phyloP scores from a whole-genome alignment of 2,797 vertebrate genomes.

The Sitta carolinensis region DNA sequence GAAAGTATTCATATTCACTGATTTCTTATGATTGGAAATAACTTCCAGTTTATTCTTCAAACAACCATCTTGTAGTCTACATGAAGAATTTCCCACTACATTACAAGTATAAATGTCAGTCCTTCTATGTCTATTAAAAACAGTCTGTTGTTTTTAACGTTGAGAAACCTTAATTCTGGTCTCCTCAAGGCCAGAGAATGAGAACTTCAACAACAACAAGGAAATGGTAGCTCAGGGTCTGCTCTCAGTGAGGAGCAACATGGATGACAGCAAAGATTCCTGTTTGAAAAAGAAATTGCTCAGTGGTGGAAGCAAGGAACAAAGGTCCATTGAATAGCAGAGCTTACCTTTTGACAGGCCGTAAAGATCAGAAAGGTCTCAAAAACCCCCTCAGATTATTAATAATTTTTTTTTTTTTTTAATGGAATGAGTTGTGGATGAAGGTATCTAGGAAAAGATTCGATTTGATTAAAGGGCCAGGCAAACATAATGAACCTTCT shows the following conservation, averaged over 20 bases:
- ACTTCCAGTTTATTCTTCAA: neutral
- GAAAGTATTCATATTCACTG: neutral
- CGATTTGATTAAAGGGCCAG: neutral
- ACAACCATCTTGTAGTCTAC: neutral
- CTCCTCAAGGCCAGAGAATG: neutral
- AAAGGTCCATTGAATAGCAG: neutral
- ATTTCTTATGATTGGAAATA: neutral
- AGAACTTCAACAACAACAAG: neutral
- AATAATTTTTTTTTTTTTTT: neutral
- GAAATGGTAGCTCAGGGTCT: neutral
- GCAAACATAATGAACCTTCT: neutral
- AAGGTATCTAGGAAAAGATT: neutral
- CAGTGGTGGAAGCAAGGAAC: neutral
- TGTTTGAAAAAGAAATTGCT: neutral
- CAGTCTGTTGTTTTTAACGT: neutral
- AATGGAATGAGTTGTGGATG: neutral
- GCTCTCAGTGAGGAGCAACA: neutral
- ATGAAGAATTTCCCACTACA: neutral
- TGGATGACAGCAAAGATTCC: neutral
- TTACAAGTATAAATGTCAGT: neutral
- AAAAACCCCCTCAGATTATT: rapidly evolving
- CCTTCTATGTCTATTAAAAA: neutral
- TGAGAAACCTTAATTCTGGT: neutral
- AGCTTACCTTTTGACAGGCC: neutral
- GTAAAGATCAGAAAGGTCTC: neutral